These are phyloP conservation scores for Sphenopsis melanotis DNA, from an alignment of 2,797 vertebrate species.

Conservation along the genomic window DNA sequence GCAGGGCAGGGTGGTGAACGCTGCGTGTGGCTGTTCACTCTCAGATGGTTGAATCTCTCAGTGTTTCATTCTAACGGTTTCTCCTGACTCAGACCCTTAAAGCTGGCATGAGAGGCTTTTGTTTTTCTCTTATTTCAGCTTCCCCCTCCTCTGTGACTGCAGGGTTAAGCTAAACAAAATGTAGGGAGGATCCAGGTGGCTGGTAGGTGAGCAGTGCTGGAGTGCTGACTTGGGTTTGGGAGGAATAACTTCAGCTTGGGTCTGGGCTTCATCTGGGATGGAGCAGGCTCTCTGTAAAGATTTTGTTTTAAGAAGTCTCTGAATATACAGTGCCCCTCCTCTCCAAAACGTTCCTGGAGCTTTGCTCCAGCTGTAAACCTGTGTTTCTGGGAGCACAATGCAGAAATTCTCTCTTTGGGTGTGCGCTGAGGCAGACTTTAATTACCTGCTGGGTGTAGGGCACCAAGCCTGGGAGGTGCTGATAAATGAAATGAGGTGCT, in stretches of 20 bases:
- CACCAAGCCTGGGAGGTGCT: neutral
- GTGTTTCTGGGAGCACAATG: neutral
- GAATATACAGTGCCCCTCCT: fast-evolving
- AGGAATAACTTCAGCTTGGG: neutral
- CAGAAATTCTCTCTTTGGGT: neutral
- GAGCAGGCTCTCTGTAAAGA: neutral
- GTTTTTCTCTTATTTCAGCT: neutral
- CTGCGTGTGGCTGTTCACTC: neutral
- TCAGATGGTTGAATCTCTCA: neutral
- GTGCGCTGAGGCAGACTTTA: neutral
- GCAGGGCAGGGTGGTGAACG: neutral
- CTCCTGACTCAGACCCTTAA: neutral
- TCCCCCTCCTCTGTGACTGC: neutral
- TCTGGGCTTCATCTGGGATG: neutral
- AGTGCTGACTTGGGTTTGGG: neutral
- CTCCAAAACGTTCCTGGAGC: neutral
- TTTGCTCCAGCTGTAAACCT: neutral
- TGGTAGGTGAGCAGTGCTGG: neutral
- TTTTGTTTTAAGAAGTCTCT: neutral
- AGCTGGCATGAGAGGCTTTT: neutral
- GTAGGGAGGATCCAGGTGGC: neutral
- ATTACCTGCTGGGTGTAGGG: neutral
- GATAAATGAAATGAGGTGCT: conserved; percentile 18
- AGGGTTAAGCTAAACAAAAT: neutral
- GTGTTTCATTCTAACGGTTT: neutral